Evolutionary conservation across 2,113 vertebrate genomes (phyloP).

Genomic region (Gila orcuttii): DNA sequence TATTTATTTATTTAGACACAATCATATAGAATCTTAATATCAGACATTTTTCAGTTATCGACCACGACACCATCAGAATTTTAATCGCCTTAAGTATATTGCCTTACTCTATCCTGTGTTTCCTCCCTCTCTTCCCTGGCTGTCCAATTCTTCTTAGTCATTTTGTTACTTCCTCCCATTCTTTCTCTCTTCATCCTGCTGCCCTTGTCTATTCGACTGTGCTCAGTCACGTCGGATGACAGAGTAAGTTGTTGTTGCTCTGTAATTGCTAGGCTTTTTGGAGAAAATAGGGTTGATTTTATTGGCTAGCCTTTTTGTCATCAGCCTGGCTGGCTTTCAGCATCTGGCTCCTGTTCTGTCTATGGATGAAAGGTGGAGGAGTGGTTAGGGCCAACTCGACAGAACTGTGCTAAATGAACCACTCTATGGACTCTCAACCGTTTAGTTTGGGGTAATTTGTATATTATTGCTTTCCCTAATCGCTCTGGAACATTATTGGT

Average conservation of each 20-base stretch:
- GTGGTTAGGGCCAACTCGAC: background rate
- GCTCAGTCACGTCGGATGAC: background rate
- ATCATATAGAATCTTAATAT: background rate
- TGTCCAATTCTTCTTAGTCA: background rate
- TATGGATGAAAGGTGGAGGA: conserved; percentile 1
- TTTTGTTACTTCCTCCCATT: background rate
- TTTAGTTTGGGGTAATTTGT: conserved; percentile 27
- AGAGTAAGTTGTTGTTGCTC: conserved; percentile 24
- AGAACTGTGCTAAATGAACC: conserved; percentile 17
- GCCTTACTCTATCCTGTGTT: background rate
- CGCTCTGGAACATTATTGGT: background rate
- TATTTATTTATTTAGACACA: background rate
- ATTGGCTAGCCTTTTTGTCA: conserved; percentile 3
- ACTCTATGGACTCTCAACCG: background rate
- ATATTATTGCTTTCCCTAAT: background rate
- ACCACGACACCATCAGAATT: background rate
- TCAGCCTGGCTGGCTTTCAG: background rate
- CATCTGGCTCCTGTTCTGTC: conserved; percentile 17
- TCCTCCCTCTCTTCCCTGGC: background rate
- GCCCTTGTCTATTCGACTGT: background rate
- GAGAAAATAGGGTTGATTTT: conserved; percentile 18
- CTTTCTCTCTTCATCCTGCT: background rate
- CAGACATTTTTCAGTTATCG: background rate
- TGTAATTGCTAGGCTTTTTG: conserved; percentile 30
- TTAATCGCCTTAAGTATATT: background rate